Percentiles rank a stretch among this genome's conserved stretches.
phyloP scores from a whole-genome alignment of 2,797 vertebrate species.

The Aplochiton taeniatus region DNA sequence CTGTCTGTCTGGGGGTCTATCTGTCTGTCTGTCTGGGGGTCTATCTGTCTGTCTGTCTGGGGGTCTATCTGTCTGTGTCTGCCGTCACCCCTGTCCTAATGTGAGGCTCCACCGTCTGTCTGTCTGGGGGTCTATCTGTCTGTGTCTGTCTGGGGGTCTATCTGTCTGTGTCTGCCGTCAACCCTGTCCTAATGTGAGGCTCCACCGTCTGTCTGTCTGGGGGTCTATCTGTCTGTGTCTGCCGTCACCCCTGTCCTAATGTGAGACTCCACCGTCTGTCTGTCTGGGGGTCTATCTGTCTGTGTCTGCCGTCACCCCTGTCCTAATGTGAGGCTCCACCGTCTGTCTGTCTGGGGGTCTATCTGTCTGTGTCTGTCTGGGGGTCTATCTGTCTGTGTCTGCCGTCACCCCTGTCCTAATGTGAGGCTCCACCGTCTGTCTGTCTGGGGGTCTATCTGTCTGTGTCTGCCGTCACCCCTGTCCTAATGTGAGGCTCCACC shows the following conservation, averaged over 20 bases:
- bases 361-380: conserved; percentile 8
- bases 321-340: conserved; percentile 85
- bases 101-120: no score
- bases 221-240: neutral
- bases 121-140: no score
- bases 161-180: conserved; percentile 86
- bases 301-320: conserved; percentile 85
- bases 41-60: conserved; percentile 8
- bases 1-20: no score
- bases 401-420: no score
- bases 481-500: conserved; percentile 85
- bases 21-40: neutral
- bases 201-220: conserved; percentile 3
- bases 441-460: no score
- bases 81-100: no score
- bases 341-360: conserved; percentile 1
- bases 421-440: no score
- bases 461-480: conserved; percentile 85
- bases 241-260: no score
- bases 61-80: neutral
- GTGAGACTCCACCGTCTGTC: no score
- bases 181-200: conserved; percentile 91
- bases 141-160: no score
- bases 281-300: no score
- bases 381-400: neutral